Evolutionary conservation across 1,140 invertebrate genomes (phyloP).

Genomic region (Rhagoletis zephyria): DNA sequence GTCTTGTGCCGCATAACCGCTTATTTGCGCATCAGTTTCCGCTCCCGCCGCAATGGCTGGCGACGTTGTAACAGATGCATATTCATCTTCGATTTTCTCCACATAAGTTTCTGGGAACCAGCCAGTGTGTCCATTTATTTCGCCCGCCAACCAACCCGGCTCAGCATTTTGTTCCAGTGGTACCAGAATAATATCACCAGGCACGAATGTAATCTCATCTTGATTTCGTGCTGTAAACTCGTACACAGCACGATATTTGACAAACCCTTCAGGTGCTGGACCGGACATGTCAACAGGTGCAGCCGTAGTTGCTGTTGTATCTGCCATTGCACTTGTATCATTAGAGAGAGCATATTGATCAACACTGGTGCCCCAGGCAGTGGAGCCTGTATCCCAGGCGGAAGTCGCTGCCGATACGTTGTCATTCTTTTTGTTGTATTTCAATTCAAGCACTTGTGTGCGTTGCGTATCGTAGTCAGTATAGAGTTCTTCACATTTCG

Average conservation of each 20-base stretch:
- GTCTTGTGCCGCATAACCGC: constrained; percentile 55
- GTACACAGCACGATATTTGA: constrained; percentile 91
- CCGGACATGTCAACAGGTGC: constrained; percentile 67
- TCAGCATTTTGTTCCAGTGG: constrained; percentile 89
- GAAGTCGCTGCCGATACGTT: constrained; percentile 66
- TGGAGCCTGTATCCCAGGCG: constrained; percentile 71
- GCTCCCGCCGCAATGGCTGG: constrained; percentile 30
- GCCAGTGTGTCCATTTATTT: constrained; percentile 87
- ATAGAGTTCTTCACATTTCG: constrained; percentile 78
- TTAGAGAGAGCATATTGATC: constrained; percentile 64
- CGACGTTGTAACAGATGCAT: constrained; percentile 56
- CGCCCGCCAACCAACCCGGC: constrained; percentile 97
- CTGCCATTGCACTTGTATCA: constrained; percentile 59
- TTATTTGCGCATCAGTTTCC: constrained; percentile 49
- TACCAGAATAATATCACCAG: constrained; percentile 93
- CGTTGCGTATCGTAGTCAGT: constrained; percentile 77
- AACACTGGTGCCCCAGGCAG: constrained; percentile 74
- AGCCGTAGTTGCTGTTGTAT: constrained; percentile 52
- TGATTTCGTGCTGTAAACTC: constrained; percentile 93
- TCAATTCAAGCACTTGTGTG: constrained; percentile 76
- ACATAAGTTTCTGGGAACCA: constrained; percentile 99
- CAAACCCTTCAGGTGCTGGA: constrained; percentile 74
- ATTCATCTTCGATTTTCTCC: constrained; percentile 80
- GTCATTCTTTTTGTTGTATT: constrained; percentile 73
- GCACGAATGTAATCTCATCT: constrained; percentile 95